These are phyloP conservation scores for Colaptes auratus DNA, from an alignment of 2,113 vertebrate genomes.

Conservation along the genomic window DNA sequence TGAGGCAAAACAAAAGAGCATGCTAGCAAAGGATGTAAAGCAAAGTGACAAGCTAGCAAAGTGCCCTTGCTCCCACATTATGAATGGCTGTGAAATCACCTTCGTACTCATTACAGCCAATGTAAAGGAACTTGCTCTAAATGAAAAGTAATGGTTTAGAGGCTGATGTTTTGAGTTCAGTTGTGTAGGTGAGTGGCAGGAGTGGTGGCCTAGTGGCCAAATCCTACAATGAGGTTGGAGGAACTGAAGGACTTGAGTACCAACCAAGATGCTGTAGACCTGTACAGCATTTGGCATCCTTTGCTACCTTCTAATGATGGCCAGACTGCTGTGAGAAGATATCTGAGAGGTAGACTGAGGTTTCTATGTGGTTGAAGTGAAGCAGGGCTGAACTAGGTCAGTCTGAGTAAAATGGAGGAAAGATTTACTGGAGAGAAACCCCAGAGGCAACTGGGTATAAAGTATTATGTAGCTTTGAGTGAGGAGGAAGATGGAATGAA, in stretches of 20 bases:
- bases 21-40: conserved; percentile 60
- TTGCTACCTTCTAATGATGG: background rate
- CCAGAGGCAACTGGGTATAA: background rate
- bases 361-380: background rate
- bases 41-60: conserved; percentile 62
- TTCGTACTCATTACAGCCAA: conserved; percentile 44
- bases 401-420: conserved; percentile 2
- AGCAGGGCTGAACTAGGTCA: background rate
- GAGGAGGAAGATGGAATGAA: background rate
- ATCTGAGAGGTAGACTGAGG: background rate
- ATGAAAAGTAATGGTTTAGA: conserved; percentile 53
- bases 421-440: background rate
- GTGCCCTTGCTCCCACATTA: conserved; percentile 56
- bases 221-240: background rate
- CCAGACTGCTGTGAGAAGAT: background rate
- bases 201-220: conserved; percentile 12
- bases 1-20: conserved; percentile 63
- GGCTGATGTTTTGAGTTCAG: conserved; percentile 45
- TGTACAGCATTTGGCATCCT: background rate
- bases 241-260: background rate
- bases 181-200: conserved; percentile 45
- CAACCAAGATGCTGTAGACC: background rate
- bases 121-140: conserved; percentile 51
- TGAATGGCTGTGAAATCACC: conserved; percentile 65
- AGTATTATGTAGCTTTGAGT: background rate